A percentile compares a stretch with the other conserved stretches of the same genome.
Evolutionary conservation across 2,113 vertebrate genomes (phyloP).

Genomic region (Formicarius rufipectus): DNA sequence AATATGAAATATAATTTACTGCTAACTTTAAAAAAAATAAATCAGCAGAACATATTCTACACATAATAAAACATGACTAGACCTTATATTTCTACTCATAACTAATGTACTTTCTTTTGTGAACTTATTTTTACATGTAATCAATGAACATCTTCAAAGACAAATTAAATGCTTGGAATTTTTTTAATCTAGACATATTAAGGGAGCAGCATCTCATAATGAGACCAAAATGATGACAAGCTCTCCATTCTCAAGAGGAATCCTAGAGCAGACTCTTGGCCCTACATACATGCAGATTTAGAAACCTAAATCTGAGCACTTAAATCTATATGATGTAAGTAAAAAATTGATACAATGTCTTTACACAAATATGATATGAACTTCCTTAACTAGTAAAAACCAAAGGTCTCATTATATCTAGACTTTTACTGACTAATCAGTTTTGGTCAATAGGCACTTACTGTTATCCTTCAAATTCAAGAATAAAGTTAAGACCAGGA

Average conservation of each 20-base stretch:
- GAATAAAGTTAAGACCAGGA: background rate
- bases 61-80: background rate
- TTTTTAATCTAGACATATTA: background rate
- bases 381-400: background rate
- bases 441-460: constrained; percentile 15
- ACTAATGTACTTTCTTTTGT: background rate
- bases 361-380: background rate
- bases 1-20: background rate
- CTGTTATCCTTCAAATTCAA: constrained; percentile 36
- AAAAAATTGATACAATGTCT: background rate
- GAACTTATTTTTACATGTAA: background rate
- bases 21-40: background rate
- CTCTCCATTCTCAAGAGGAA: background rate
- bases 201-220: background rate
- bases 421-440: constrained; percentile 11
- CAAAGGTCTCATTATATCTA: background rate
- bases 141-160: background rate
- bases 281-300: background rate
- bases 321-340: background rate
- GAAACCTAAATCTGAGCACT: background rate
- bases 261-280: background rate
- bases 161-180: background rate
- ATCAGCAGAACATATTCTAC: background rate
- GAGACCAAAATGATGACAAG: background rate
- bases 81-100: background rate